Evolutionary conservation across 2,888 invertebrate species (phyloP).

Genomic region (Dichetophora obliterata): DNA sequence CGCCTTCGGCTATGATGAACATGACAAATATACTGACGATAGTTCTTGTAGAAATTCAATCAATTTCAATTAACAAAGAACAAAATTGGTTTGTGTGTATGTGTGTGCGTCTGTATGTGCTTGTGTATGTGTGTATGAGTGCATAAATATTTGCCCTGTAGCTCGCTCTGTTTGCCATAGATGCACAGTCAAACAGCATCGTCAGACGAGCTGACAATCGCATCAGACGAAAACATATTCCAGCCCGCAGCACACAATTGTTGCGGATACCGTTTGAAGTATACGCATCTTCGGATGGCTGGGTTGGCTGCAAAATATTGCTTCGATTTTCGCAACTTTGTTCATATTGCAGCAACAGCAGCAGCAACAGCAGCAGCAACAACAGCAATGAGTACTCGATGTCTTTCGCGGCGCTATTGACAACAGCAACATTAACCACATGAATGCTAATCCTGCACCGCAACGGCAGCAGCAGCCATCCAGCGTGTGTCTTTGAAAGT

Average conservation of each 20-base stretch:
- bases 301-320: slow-evolving; percentile 8
- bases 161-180: not conserved
- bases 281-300: not conserved
- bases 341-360: not conserved
- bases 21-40: too few relatives aligned
- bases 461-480: not conserved
- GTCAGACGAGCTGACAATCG: slow-evolving; percentile 15
- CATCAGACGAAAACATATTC: slow-evolving; percentile 18
- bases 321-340: slow-evolving; percentile 19
- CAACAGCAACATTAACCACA: slow-evolving; percentile 19
- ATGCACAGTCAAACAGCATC: not conserved
- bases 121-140: not conserved
- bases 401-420: not conserved
- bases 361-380: not conserved
- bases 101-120: not conserved
- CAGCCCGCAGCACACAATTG: slow-evolving; percentile 11
- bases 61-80: slow-evolving; percentile 27
- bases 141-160: not conserved
- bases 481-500: not conserved
- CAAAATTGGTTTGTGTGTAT: not conserved
- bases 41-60: slow-evolving; percentile 11
- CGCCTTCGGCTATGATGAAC: too few relatives aligned
- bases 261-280: not conserved
- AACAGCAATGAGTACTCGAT: not conserved
- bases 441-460: slow-evolving; percentile 7